phyloP scores from a whole-genome alignment of 2,797 vertebrate species.

The Silurus lanzhouensis region DNA sequence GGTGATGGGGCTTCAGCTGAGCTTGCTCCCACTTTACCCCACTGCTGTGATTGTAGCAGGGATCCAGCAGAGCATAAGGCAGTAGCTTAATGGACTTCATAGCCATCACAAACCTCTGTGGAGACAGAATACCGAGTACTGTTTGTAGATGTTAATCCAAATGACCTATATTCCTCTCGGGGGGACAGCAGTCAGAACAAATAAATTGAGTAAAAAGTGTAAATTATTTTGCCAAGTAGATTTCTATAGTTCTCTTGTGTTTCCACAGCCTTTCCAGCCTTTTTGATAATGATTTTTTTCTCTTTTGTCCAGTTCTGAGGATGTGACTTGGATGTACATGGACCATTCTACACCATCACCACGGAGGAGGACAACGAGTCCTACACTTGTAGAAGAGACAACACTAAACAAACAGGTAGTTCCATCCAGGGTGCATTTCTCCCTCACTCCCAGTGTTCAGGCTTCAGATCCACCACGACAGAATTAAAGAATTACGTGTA shows the following conservation, averaged over 20 bases:
- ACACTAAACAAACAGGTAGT: conserved; percentile 15
- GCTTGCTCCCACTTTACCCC: neutral
- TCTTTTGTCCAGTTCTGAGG: conserved; percentile 64
- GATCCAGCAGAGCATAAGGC: neutral
- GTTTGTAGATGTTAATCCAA: conserved; percentile 34
- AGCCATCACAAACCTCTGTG: conserved; percentile 36
- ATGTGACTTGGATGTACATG: conserved; percentile 56
- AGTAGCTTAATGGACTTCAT: conserved; percentile 29
- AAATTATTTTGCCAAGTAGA: neutral
- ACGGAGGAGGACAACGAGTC: conserved; percentile 41
- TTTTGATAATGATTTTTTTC: neutral
- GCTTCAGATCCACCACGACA: neutral
- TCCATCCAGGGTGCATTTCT: neutral
- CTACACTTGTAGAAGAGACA: conserved; percentile 19
- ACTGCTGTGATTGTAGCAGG: conserved; percentile 7
- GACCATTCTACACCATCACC: conserved; percentile 57
- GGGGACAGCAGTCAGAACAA: neutral
- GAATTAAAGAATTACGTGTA: neutral
- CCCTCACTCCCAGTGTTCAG: neutral
- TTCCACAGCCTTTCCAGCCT: neutral
- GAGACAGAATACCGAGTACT: conserved; percentile 23
- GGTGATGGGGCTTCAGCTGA: neutral
- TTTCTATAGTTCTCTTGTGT: neutral
- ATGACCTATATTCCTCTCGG: conserved; percentile 15
- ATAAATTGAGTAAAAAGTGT: neutral